A percentile compares a stretch with the other conserved stretches of the same genome.
phyloP scores from a whole-genome alignment of 2,113 vertebrate genomes.

The Dromiciops gliroides region DNA sequence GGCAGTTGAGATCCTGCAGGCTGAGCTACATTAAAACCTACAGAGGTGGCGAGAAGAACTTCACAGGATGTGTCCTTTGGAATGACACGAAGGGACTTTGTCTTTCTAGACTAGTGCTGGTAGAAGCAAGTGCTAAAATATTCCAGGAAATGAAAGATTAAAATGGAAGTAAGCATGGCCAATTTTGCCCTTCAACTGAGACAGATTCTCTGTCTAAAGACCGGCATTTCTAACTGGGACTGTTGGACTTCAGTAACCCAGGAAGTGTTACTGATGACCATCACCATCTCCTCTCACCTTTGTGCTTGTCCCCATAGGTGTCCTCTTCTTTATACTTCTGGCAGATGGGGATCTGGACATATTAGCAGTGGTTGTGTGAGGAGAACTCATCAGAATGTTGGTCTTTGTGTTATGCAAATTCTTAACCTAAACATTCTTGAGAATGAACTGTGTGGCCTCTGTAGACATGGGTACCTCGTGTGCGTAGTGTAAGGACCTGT shows the following conservation, averaged over 20 bases:
- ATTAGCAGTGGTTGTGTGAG: neutral
- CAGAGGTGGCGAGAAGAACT: neutral
- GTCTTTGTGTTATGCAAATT: neutral
- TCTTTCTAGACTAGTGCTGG: neutral
- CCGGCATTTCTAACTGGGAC: neutral
- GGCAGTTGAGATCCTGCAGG: neutral
- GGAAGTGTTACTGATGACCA: neutral
- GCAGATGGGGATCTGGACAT: neutral
- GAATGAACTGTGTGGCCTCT: neutral
- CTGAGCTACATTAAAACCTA: neutral
- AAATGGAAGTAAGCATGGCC: neutral
- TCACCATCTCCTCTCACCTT: neutral
- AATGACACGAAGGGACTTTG: neutral
- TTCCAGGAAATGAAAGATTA: neutral
- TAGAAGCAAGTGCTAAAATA: neutral
- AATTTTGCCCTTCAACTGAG: neutral
- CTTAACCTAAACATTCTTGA: neutral
- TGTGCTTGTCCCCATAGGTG: neutral
- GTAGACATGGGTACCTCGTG: neutral
- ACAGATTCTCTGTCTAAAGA: neutral
- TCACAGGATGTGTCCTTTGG: neutral
- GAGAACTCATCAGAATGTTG: neutral
- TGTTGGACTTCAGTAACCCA: neutral
- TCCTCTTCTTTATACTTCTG: neutral
- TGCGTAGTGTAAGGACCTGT: neutral